Percentiles rank a stretch among this genome's conserved stretches.
These are phyloP conservation scores for Cheumatopsyche charites DNA, from an alignment of 1,140 invertebrate genomes.

Conservation along the genomic window DNA sequence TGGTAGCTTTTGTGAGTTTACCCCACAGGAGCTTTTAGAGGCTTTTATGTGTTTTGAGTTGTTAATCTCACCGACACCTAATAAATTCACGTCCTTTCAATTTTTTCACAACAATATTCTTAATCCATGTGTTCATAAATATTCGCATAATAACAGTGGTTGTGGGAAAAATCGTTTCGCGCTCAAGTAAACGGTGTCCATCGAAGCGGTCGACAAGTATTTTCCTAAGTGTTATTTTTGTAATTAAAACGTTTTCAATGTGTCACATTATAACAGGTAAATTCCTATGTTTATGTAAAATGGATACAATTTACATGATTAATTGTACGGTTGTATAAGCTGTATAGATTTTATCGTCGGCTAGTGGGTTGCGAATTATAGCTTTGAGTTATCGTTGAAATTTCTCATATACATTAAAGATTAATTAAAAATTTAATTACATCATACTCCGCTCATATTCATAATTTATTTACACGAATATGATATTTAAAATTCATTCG, in stretches of 20 bases:
- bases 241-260: slow-evolving; percentile 17
- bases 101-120: neutral
- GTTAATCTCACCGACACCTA: slow-evolving; percentile 28
- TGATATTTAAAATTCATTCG: neutral
- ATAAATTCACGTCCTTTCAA: slow-evolving; percentile 22
- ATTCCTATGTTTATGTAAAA: slow-evolving; percentile 27
- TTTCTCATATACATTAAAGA: slow-evolving; percentile 8
- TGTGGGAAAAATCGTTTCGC: neutral
- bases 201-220: no score
- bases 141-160: neutral
- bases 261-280: slow-evolving; percentile 13
- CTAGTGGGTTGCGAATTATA: slow-evolving; percentile 11
- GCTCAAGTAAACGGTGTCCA: neutral
- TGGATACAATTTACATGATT: slow-evolving; percentile 19
- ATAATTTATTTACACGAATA: neutral
- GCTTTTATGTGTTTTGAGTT: slow-evolving; percentile 2
- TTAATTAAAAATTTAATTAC: slow-evolving; percentile 14
- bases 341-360: slow-evolving; percentile 12
- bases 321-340: slow-evolving; percentile 13
- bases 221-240: no score
- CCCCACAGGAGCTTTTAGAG: slow-evolving; percentile 38
- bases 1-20: slow-evolving; percentile 14
- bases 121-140: neutral
- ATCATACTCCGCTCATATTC: neutral
- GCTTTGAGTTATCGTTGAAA: neutral